Evolutionary conservation across 2,113 vertebrate genomes (phyloP).

Genomic region (Gopherus flavomarginatus): DNA sequence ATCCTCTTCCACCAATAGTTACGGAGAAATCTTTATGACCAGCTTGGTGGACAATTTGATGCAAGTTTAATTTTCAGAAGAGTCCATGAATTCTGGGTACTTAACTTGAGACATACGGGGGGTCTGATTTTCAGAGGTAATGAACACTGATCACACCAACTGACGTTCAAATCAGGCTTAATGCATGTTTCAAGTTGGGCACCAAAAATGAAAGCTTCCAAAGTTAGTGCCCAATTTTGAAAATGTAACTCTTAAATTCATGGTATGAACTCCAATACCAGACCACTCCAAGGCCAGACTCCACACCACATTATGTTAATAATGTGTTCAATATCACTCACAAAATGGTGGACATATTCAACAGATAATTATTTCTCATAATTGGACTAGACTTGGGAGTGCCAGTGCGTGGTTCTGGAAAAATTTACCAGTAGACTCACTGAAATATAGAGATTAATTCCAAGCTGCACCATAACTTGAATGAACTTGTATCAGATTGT

Average conservation of each 20-base stretch:
- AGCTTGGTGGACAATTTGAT: not conserved
- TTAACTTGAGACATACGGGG: not conserved
- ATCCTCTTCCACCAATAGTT: not conserved
- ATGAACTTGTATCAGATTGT: not conserved
- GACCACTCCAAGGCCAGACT: rapidly evolving
- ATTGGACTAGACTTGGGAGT: rapidly evolving
- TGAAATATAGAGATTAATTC: not conserved
- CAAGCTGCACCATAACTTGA: not conserved
- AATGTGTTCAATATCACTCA: rapidly evolving
- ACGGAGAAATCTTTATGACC: not conserved
- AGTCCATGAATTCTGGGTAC: not conserved
- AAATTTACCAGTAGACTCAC: not conserved
- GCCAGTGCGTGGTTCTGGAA: not conserved
- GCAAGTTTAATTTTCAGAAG: not conserved
- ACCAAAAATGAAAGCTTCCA: not conserved
- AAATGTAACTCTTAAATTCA: not conserved
- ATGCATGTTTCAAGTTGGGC: not conserved
- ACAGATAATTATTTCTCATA: not conserved
- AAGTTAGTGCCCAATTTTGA: not conserved
- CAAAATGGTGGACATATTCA: not conserved
- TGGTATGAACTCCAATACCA: not conserved
- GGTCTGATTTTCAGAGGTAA: not conserved
- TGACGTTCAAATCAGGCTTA: not conserved
- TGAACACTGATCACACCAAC: not conserved
- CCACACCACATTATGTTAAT: not conserved